Evolutionary conservation across 1,140 invertebrate genomes (phyloP), one percentile per base, ranked within the genome.

Genomic region (Diorhabda carinulata): DNA sequence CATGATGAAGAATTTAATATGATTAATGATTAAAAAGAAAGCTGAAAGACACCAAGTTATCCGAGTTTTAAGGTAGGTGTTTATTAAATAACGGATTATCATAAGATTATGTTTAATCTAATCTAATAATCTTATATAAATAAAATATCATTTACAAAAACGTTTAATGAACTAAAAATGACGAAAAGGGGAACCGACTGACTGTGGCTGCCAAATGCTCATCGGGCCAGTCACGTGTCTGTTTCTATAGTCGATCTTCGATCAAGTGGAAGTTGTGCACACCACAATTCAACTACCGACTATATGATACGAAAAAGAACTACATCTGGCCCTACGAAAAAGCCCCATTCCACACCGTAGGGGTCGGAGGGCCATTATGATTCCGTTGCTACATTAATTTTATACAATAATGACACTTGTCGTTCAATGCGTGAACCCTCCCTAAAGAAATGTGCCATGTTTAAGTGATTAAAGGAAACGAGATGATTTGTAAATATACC

Each of bases 201-300:
- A 62, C 58, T 10, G 43, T 41, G n/a, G 44, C 61, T 62, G 61
- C 61, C 61, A 62, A 62, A 62, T 62, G 61, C 61, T 62, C 61
- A 62, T 62, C 61, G 41, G 41, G n/a, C 47, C 7, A 43, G 61
- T 43, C 61, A 62, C 61, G 61, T 62, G 61, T 43, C 61, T 43
- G 61, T 6, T 44, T 43, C 61, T 62, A 43, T 62, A 62, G 61
- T 9, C 41, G 44, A 62, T 62, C 61, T 62, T 42, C 61, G 61
- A 62, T 62, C 61, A 62, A 62, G 61, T 62, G 61, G 61, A 62
- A 62, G 61, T 62, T 62, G 6, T 62, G 61, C 61, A 62, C 61
- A 62, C 61, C 61, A 62, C 61, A 62, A 62, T 41, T 43, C 61
- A 62, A 62, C 61, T 62, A 62, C 61, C 43, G 10, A 62, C 61